A percentile compares a stretch with the other conserved stretches of the same genome.
Conservation (phyloP, 2,888 invertebrate genomes). For the Lepidochrysops patricia region DNA sequence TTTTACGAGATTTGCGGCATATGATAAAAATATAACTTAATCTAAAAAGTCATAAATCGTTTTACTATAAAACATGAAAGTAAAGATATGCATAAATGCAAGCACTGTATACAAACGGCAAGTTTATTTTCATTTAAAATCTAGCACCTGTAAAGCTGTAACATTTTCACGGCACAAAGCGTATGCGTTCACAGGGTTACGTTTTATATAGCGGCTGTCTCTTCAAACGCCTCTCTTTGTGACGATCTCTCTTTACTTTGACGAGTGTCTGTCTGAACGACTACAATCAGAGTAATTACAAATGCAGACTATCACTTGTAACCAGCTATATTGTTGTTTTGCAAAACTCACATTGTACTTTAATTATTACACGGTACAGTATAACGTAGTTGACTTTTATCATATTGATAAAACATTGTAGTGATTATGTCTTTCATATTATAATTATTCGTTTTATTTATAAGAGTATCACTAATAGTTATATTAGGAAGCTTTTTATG, state of each 20-base stretch:
- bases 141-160: constrained; percentile 13
- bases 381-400: too few species aligned
- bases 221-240: constrained; percentile 26
- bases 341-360: not conserved
- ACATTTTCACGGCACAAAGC: constrained; percentile 18
- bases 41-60: not conserved
- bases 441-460: too few species aligned
- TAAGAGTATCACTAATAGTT: too few species aligned
- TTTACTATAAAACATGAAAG: not conserved
- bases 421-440: too few species aligned
- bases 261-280: constrained; percentile 27
- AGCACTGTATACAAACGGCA: not conserved
- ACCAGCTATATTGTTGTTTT: not conserved
- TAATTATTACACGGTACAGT: too few species aligned
- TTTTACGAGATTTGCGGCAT: too few species aligned
- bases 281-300: constrained; percentile 35
- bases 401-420: too few species aligned
- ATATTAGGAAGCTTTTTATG: too few species aligned
- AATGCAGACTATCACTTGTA: constrained; percentile 17
- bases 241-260: constrained; percentile 29
- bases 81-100: not conserved
- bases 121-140: constrained; percentile 6
- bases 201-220: constrained; percentile 27
- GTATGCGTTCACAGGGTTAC: constrained; percentile 23
- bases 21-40: too few species aligned